A percentile compares a stretch with the other conserved stretches of the same genome.
Conservation (phyloP, 2,797 vertebrate species). For the Eupleurogrammus muticus region DNA sequence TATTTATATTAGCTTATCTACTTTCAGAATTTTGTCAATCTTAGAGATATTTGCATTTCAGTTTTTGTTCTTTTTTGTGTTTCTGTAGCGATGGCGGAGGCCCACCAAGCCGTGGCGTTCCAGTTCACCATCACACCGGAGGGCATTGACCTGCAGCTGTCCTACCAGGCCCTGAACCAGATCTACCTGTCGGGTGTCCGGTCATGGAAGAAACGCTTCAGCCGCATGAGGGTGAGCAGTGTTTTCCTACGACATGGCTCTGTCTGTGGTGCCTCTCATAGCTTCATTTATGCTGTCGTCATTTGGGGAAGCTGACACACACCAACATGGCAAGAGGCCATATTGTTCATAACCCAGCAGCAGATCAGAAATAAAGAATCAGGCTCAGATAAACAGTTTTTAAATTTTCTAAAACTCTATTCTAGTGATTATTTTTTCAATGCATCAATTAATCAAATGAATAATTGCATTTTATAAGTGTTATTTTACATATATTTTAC, state of each 20-base stretch:
- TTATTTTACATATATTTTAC: too few relatives aligned
- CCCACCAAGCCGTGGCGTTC: conserved; percentile 87
- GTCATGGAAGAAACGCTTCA: conserved; percentile 86
- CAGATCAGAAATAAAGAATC: too few relatives aligned
- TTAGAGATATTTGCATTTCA: not conserved
- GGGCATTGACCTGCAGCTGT: conserved; percentile 85
- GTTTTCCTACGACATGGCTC: not conserved
- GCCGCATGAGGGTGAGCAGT: conserved; percentile 80
- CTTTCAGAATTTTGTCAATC: too few relatives aligned
- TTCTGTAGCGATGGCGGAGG: conserved; percentile 83
- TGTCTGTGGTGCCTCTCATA: not conserved
- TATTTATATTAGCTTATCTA: not conserved
- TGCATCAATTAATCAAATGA: too few relatives aligned
- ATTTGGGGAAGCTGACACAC: too few relatives aligned
- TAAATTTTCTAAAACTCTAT: too few relatives aligned
- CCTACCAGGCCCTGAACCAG: conserved; percentile 84
- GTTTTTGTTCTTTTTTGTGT: conserved; percentile 13
- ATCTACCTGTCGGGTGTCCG: conserved; percentile 83
- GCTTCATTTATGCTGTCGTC: not conserved
- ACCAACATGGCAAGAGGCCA: too few relatives aligned
- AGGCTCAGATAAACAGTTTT: too few relatives aligned
- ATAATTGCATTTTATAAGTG: too few relatives aligned
- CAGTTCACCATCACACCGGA: conserved; percentile 88
- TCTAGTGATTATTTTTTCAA: too few relatives aligned
- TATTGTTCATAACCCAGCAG: too few relatives aligned